Conservation (phyloP, 2,888 invertebrate genomes). For the Orthosia gothica region DNA sequence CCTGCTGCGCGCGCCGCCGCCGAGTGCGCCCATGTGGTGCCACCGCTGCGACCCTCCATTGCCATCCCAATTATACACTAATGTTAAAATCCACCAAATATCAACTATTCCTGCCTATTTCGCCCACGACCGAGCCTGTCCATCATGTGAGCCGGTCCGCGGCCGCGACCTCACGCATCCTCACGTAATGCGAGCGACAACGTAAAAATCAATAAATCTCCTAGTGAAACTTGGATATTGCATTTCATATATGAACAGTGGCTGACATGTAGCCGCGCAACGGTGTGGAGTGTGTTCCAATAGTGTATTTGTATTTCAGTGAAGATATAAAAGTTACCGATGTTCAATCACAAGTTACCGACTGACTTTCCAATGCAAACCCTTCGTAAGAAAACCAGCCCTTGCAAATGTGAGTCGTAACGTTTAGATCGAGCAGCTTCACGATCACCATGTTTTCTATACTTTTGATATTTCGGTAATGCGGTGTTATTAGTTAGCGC, state of each 20-base stretch:
- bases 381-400: slow-evolving; percentile 97
- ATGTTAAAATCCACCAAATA: slow-evolving; percentile 71
- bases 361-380: slow-evolving; percentile 96
- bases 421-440: slow-evolving; percentile 76
- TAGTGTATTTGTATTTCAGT: slow-evolving; percentile 88
- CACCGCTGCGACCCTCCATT: slow-evolving; percentile 72
- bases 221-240: slow-evolving; percentile 78
- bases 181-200: slow-evolving; percentile 72
- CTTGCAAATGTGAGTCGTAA: slow-evolving; percentile 97
- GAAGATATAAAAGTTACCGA: slow-evolving; percentile 83
- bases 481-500: slow-evolving; percentile 86
- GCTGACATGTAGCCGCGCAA: slow-evolving; percentile 70
- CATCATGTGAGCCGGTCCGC: slow-evolving; percentile 70
- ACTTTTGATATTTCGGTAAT: slow-evolving; percentile 75
- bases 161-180: slow-evolving; percentile 66
- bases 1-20: slow-evolving; percentile 71
- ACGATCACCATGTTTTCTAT: slow-evolving; percentile 71
- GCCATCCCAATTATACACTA: slow-evolving; percentile 73
- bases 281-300: slow-evolving; percentile 79
- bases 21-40: slow-evolving; percentile 74
- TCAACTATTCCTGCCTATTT: slow-evolving; percentile 57
- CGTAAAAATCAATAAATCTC: slow-evolving; percentile 87
- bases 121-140: slow-evolving; percentile 49
- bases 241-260: slow-evolving; percentile 75
- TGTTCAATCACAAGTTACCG: slow-evolving; percentile 92